Conservation (phyloP, 2,113 vertebrate species). For the Scytalopus superciliaris region DNA sequence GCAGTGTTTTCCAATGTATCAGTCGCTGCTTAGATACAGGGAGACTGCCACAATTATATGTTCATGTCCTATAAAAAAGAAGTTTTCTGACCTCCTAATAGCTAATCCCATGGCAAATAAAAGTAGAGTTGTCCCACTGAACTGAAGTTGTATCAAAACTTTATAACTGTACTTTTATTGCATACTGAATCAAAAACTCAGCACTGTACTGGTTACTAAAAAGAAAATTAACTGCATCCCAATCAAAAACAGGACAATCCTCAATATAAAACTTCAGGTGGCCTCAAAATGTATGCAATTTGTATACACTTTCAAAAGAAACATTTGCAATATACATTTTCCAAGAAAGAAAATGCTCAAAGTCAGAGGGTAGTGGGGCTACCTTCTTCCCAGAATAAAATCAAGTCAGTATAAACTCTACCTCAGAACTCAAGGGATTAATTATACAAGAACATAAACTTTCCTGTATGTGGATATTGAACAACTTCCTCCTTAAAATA, state of each 20-base stretch:
- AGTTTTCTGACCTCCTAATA: neutral
- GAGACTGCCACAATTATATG: neutral
- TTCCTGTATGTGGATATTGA: neutral
- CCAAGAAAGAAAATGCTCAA: neutral
- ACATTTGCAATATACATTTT: neutral
- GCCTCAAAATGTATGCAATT: neutral
- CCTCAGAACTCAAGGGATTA: neutral
- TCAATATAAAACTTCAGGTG: neutral
- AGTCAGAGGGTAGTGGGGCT: neutral
- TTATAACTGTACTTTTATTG: neutral
- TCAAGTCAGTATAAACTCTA: neutral
- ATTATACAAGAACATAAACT: neutral
- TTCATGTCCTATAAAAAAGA: neutral
- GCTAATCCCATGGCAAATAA: neutral
- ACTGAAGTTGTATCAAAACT: neutral
- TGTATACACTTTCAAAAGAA: neutral
- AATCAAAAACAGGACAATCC: neutral
- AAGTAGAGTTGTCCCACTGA: neutral
- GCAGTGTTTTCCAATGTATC: neutral
- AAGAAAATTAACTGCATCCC: neutral
- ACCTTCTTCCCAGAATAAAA: neutral
- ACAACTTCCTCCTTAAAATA: slow-evolving; percentile 14
- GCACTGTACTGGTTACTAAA: neutral
- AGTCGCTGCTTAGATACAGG: neutral
- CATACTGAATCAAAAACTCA: neutral